phyloP scores from a whole-genome alignment of 2,888 invertebrate species.

The Frankliniella intonsa region DNA sequence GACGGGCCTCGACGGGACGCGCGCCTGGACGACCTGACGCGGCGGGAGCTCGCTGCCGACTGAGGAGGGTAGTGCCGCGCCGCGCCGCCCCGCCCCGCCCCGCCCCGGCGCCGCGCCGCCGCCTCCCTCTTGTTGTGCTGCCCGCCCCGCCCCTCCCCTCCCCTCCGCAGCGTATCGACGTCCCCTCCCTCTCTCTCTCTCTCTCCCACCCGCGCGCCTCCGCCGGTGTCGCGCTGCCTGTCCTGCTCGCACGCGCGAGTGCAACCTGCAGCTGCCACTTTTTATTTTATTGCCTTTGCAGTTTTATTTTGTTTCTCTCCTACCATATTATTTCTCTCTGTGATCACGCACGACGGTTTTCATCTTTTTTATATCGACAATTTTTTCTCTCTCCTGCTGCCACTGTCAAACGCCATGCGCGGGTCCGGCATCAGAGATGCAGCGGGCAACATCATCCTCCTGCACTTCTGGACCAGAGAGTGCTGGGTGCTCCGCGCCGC shows the following conservation, averaged over 20 bases:
- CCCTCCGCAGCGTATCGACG: background rate
- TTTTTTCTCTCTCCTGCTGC: too few relatives aligned
- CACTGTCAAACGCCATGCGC: too few relatives aligned
- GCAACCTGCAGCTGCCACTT: too few relatives aligned
- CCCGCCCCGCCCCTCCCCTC: background rate
- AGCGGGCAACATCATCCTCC: too few relatives aligned
- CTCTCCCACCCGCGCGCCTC: background rate
- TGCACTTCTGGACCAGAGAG: too few relatives aligned
- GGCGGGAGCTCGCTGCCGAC: background rate
- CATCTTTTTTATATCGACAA: too few relatives aligned
- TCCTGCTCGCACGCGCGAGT: background rate
- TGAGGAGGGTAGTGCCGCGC: background rate
- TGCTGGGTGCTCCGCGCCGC: too few relatives aligned
- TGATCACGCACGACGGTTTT: too few relatives aligned
- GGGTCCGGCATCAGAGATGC: too few relatives aligned
- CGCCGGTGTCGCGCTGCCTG: background rate
- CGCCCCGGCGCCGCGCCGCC: background rate
- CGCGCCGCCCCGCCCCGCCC: slow-evolving; percentile 4
- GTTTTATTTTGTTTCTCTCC: too few relatives aligned
- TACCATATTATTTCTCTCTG: too few relatives aligned
- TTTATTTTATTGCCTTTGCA: too few relatives aligned
- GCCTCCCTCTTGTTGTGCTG: background rate
- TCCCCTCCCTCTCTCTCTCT: background rate
- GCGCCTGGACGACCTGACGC: background rate
- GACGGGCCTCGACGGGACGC: background rate